phyloP scores from a whole-genome alignment of 2,797 vertebrate species.

The Catostomus latipinnis region DNA sequence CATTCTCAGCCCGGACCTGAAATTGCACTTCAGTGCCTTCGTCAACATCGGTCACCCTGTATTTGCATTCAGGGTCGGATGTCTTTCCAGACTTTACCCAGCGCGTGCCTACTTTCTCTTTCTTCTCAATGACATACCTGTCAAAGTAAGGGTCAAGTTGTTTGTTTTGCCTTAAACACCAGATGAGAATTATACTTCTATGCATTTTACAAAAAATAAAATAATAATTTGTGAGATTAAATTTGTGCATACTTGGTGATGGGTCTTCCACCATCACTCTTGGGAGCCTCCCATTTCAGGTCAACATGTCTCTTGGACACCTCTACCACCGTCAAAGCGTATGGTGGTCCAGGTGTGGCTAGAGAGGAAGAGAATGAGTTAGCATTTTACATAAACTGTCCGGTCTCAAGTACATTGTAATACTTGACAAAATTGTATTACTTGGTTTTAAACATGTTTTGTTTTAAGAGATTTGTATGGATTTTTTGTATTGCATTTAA shows the following conservation, averaged over 20 bases:
- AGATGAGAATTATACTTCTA: neutral
- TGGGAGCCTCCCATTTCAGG: conserved; percentile 97
- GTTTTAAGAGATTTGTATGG: neutral
- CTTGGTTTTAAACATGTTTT: neutral
- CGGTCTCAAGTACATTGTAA: neutral
- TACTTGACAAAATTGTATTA: neutral
- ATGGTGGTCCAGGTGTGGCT: conserved; percentile 97
- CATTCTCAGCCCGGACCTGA: conserved; percentile 97
- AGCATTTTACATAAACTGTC: neutral
- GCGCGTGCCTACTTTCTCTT: conserved; percentile 95
- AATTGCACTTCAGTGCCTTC: conserved; percentile 98
- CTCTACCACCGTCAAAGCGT: conserved; percentile 90
- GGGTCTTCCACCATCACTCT: conserved; percentile 94
- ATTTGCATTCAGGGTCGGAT: conserved; percentile 88
- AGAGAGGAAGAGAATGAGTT: conserved; percentile 10
- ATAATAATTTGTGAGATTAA: neutral
- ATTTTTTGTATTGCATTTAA: neutral
- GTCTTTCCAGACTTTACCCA: conserved; percentile 99
- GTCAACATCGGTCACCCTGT: conserved; percentile 94
- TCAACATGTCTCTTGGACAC: conserved; percentile 95
- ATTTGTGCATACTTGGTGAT: conserved; percentile 85
- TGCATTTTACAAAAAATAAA: neutral
- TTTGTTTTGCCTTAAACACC: neutral
- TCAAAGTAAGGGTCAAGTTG: neutral
- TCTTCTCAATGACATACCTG: conserved; percentile 99